These are phyloP conservation scores for Mesoligia furuncula DNA, from an alignment of 2,888 invertebrate species.

Conservation along the genomic window DNA sequence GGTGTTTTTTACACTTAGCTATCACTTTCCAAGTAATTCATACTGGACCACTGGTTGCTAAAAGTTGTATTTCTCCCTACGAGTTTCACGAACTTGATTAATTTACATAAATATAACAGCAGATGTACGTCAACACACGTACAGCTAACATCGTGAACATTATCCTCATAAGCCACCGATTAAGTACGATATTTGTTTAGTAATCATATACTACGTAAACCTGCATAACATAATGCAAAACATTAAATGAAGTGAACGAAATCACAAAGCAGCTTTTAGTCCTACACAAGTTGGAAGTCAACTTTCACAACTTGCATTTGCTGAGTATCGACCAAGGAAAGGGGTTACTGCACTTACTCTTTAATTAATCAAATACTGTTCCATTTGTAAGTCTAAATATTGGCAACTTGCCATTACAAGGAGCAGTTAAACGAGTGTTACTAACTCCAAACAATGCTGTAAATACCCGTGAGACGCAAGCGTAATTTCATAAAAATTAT, in stretches of 20 bases:
- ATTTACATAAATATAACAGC: slow-evolving; percentile 29
- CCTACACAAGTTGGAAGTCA: not conserved
- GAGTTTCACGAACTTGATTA: slow-evolving; percentile 14
- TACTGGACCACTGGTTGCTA: not conserved
- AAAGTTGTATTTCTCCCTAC: not conserved
- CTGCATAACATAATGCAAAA: not conserved
- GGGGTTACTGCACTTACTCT: slow-evolving; percentile 19
- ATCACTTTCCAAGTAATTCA: not conserved
- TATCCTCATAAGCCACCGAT: slow-evolving; percentile 34
- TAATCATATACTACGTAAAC: slow-evolving; percentile 14
- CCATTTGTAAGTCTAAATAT: slow-evolving; percentile 24
- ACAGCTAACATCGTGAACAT: not conserved
- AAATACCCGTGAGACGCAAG: not conserved
- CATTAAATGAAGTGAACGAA: not conserved
- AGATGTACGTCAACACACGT: slow-evolving; percentile 16
- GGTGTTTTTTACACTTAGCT: not conserved
- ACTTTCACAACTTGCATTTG: not conserved
- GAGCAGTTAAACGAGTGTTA: not conserved
- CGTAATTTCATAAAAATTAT: slow-evolving; percentile 16
- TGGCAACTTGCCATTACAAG: slow-evolving; percentile 33
- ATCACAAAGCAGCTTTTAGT: slow-evolving; percentile 8
- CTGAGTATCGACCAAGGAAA: not conserved
- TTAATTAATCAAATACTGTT: slow-evolving; percentile 23
- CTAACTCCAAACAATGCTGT: slow-evolving; percentile 10
- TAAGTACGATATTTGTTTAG: slow-evolving; percentile 13